A percentile compares a stretch with the other conserved stretches of the same genome.
phyloP scores from a whole-genome alignment of 2,888 invertebrate genomes.

The Scrobipalpa atriplicella region DNA sequence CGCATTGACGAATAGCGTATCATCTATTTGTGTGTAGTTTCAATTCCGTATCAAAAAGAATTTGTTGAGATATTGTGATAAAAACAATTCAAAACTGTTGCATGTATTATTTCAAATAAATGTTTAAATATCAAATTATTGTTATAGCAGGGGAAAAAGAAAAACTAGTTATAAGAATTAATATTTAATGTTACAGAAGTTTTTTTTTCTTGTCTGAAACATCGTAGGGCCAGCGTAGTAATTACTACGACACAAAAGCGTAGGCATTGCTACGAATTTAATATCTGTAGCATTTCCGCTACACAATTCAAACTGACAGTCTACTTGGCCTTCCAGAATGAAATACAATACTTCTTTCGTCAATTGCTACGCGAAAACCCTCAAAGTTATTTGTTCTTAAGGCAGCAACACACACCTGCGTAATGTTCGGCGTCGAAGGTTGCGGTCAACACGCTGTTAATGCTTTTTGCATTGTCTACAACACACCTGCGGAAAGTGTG shows the following conservation, averaged over 20 bases:
- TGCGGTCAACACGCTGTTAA: too few species aligned
- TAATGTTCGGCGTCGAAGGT: background rate
- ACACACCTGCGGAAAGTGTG: too few species aligned
- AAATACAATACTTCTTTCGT: background rate
- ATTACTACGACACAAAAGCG: background rate
- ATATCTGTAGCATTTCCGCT: background rate
- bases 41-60: too few species aligned
- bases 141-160: too few species aligned
- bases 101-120: too few species aligned
- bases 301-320: background rate
- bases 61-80: too few species aligned
- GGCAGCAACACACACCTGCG: too few species aligned
- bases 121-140: too few species aligned
- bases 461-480: too few species aligned
- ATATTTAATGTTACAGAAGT: too few species aligned
- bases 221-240: background rate
- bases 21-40: background rate
- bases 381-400: background rate
- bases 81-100: too few species aligned
- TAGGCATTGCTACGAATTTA: background rate
- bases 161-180: too few species aligned
- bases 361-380: background rate
- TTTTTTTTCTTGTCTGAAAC: background rate
- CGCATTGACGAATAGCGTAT: background rate
- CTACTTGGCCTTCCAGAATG: background rate